Evolutionary conservation across 2,888 invertebrate species (phyloP), one percentile per base, ranked within the genome.

Genomic region (Trachelus tabidus): DNA sequence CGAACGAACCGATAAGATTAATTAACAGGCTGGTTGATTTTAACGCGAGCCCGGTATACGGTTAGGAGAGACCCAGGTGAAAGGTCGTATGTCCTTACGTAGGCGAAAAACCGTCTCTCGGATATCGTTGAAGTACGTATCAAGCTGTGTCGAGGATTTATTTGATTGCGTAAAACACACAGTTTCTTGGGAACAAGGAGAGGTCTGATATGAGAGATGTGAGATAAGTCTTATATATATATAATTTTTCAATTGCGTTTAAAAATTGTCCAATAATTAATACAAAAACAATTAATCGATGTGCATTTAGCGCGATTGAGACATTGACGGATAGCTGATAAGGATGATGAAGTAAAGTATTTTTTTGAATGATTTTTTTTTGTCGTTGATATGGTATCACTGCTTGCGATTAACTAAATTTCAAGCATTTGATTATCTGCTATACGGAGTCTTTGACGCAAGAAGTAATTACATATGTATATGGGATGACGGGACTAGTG

Each of bases 401-500:
- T 23, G 23, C 23, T 6, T 56, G 9, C 56, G 23, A 56, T 23
- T 56, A 23, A 12, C 3, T 3, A 3, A 23, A 56, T 23, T 56
- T 23, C 23, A 56, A 56, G 15, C 56, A 23, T 56, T 9, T 23
- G 56, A 6, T 56, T 56, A 56, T 56, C 56, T 23, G 56, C 56
- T 2, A 2, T 15, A 1, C 9, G 56, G 23, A 56, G 23, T 56
- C 56, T 56, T 56, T 56, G 23, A 56, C 23, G 23, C 23, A 56
- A 73, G 35, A 69, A 76, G 74, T 23, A 73, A 30, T 33, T 77
- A 77, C 76, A 56, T 76, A 79, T 79, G 77, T 79, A 81, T 77
- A 79, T 78, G 77, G 77, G 81, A 78, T 75, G 81, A 82, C 82
- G 82, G 80, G 82, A 23, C 31, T 11, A 0, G 56, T 56, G 68